Evolutionary conservation across 2,797 vertebrate species (phyloP), one percentile per base, ranked within the genome.

Genomic region (Takifugu ocellatus): DNA sequence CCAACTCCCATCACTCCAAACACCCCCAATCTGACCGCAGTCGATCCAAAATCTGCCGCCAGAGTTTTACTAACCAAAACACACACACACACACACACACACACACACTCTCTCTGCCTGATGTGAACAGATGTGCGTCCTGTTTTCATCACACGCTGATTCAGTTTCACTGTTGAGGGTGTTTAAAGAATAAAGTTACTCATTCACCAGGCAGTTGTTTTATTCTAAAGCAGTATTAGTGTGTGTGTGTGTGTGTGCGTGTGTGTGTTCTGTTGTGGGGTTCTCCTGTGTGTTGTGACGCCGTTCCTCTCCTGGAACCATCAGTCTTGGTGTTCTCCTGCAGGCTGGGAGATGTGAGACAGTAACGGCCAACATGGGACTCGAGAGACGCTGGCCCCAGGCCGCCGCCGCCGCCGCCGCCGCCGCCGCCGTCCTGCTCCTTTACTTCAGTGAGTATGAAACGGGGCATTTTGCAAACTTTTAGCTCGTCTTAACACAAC

Each of bases 361-460:
- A 87, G 90, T 89, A 21, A 21, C 21, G 21, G 21, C 21, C 21
- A 21, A 21, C 88, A 93, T 93, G 92, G 89, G 90, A 89, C 82
- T 77, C 83, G 85, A 88, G 84, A 85, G 84, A 82, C 85, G 79
- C 78, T 86, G 91, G 88, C 83, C 89, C 83, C 85, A 84, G 76
- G 84, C 84, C 85, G 79, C 91, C 84, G 86, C 78, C 73, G 48
- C 82, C 77, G 17, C 82, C 77, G 17, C 17, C 17, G 84, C 84
- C 85, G 79, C 91, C 84, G 86, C 78, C 73, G 48, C 81, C 61
- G 78, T 83, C 77, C 66, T 87, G 63, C 83, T 81, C 78, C 77
- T 91, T 74, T 90, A 83, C 89, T 78, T 90, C 61, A 59, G 92
- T 92, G 78, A 91, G 91, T 91, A 82, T 70, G 61, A 5, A 12